Evolutionary conservation across 2,888 invertebrate genomes (phyloP).

Genomic region (Oscheius myriophilus): DNA sequence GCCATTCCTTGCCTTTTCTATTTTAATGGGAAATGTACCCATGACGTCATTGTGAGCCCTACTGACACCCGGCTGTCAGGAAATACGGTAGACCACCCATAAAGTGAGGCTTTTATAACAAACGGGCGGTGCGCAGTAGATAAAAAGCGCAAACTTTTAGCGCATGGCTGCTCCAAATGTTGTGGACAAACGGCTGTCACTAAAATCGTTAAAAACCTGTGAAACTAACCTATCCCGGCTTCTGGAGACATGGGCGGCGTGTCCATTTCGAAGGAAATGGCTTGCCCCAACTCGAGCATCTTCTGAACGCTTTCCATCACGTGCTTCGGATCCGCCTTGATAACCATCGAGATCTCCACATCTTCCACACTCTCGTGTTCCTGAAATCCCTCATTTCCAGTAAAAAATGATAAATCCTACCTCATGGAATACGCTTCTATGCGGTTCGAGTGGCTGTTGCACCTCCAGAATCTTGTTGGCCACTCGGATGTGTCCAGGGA

Average conservation of each 20-base stretch:
- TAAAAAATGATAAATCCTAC: not conserved
- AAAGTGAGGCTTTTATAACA: too few relatives aligned
- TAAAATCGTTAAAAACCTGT: too few relatives aligned
- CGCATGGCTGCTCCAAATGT: too few relatives aligned
- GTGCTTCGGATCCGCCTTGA: conserved; percentile 27
- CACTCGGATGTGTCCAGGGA: conserved; percentile 6
- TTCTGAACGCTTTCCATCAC: conserved; percentile 34
- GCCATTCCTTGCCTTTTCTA: too few relatives aligned
- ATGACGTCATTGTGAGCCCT: too few relatives aligned
- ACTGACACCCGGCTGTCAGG: too few relatives aligned
- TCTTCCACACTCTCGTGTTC: conserved; percentile 33
- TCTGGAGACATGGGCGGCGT: conserved; percentile 60
- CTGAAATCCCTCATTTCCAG: conserved; percentile 6
- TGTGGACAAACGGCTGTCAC: too few relatives aligned
- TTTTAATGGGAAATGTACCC: too few relatives aligned
- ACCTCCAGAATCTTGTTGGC: conserved; percentile 25
- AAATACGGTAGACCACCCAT: too few relatives aligned
- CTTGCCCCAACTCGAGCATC: conserved; percentile 33
- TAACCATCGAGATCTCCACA: conserved; percentile 43
- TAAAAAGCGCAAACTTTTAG: too few relatives aligned
- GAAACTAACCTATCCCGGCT: conserved; percentile 11
- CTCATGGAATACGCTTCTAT: conserved; percentile 40
- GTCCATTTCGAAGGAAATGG: conserved; percentile 42
- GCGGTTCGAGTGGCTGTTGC: conserved; percentile 39
- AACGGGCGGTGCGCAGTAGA: too few relatives aligned